Evolutionary conservation across 2,113 vertebrate species (phyloP), one percentile per base, ranked within the genome.

Genomic region (Peucedramus taeniatus): DNA sequence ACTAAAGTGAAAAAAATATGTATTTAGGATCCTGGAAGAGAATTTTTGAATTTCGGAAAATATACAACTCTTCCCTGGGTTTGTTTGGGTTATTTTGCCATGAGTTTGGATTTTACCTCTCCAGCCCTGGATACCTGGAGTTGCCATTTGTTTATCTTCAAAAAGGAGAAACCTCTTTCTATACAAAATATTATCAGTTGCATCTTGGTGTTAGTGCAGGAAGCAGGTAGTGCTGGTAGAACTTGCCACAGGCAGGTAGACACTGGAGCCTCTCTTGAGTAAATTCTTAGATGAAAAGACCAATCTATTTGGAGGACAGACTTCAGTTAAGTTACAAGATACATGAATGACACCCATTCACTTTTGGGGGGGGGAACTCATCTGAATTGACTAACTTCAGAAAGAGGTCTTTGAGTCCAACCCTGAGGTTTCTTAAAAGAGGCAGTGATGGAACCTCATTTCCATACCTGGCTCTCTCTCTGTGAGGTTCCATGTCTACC

Each of bases 401-500:
- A 92, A 90, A 89, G 79, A 93, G 20, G 66, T 51, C 87, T 96
- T 94, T 93, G 78, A 96, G 54, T 80, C 19, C 59, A 74, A 18
- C 42, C 37, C 14, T 1, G 5, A 93, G 47, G 44, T 37, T 93
- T 93, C 56, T 86, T 94, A 88, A 86, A 93, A 91, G 90, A 86
- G 17, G 60, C 71, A 94, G 79, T 83, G 87, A 71, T 86, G 76
- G 92, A 93, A 90, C 40, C 39, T 96, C 66, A 93, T 95, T 96
- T 94, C 95, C 88, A 86, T 96, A 93, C 28, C 60, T 80, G 90
- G 59, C 68, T 11, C 80, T 13, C 49, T 13, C 47, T 72, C 30
- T 92, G 50, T 90, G 91, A 83, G 63, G 68, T 77, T 96, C 59
- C 61, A 68, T 40, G 40, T 56, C 66, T 88, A 90, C 71, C 71